Base-by-base conservation (phyloP, 2,113 vertebrate species). In the Thunnus thynnus region DNA sequence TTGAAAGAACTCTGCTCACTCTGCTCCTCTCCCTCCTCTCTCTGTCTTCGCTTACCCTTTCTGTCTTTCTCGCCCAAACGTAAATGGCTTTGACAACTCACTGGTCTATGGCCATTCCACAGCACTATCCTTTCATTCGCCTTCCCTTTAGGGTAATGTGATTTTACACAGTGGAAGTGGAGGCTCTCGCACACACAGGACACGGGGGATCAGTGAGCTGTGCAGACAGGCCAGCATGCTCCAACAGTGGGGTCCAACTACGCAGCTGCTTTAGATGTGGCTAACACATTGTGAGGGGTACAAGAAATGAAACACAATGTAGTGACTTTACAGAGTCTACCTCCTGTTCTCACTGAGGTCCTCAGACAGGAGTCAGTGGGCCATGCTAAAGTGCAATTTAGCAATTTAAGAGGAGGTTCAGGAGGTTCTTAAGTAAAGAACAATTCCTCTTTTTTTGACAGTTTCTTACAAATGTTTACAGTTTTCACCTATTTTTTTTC, bases 1-100 rank as follows among this genome's bases (percentile, higher is more conserved):
- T 74, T 78, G 18, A 72, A 69, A 61, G 61, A 76, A 60, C 73
- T 82, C 27, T 30, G 9, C 66, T 48, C 48, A 47, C 13, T 13
- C 66, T 44, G 46, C 70, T 58, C 41, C 6, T 25, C 52, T 54
- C 27, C 32, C 36, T 64, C 30, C 61, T 73, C 48, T 78, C 57
- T 88, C 68, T 47, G 14, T 72, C 72, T 74, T 67, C 30, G 14
- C 83, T 76, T 41, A 1, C 60, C 70, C 67, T 55, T 71, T 73
- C 76, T 82, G 77, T 83, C 66, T 84, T 51, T 60, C 54, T 64
- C 27, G 2, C 48, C 44, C 69, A 25, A 94, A 94, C 88, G 71
- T 96, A 96, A 97, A 93, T 91, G 91, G 91, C 94, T 94, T 94
- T 96, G 96, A 97, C 96, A 97, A 95, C 93, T 92, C 88, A 79